These are phyloP conservation scores for Cheilosia impressa DNA, from an alignment of 2,888 invertebrate species.

Conservation along the genomic window DNA sequence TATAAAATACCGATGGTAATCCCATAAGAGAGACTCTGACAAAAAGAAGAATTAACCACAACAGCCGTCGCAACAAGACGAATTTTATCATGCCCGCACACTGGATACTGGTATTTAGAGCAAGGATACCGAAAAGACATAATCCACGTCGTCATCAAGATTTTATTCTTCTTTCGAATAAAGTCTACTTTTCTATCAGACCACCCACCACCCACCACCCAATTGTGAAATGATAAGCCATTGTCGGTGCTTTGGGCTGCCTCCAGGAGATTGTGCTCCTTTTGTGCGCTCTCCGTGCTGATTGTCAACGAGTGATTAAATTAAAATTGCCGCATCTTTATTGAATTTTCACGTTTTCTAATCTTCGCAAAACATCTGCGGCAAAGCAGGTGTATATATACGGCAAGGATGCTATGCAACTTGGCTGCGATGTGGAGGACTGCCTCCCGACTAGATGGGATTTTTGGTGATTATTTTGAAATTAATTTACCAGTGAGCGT, in stretches of 20 bases:
- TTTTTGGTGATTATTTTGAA: conserved; percentile 61
- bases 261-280: background rate
- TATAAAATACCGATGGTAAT: conserved; percentile 32
- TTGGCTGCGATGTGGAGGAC: background rate
- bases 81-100: conserved; percentile 38
- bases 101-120: conserved; percentile 21
- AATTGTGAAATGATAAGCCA: conserved; percentile 36
- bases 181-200: conserved; percentile 1
- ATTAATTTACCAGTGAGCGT: conserved; percentile 62
- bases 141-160: conserved; percentile 58
- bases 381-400: background rate
- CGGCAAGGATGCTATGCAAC: background rate
- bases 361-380: conserved; percentile 48
- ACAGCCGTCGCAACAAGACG: conserved; percentile 56
- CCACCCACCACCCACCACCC: background rate
- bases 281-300: conserved; percentile 15
- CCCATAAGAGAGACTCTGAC: conserved; percentile 33
- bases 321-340: conserved; percentile 74
- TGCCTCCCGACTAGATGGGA: background rate
- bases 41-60: conserved; percentile 36
- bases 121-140: conserved; percentile 29
- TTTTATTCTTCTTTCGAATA: conserved; percentile 30
- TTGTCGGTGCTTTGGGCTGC: conserved; percentile 10
- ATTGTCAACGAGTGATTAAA: conserved; percentile 71
- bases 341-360: conserved; percentile 71